phyloP scores from a whole-genome alignment of 2,888 invertebrate genomes.

The Erebia ligea region DNA sequence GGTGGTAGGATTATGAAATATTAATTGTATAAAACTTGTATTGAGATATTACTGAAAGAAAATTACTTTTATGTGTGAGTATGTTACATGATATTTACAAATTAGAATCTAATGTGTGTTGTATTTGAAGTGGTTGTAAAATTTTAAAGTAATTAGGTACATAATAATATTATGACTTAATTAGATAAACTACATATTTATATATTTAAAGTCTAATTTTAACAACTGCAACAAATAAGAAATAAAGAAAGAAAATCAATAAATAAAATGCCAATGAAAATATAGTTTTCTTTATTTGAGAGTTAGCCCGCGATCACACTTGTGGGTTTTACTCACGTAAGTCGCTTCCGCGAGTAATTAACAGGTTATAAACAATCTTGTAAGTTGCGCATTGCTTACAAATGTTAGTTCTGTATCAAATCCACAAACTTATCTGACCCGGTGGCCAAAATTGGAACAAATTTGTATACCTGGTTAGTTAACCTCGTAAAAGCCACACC shows the following conservation, averaged over 20 bases:
- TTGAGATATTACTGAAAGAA: background rate
- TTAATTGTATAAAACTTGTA: background rate
- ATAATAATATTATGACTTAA: no score
- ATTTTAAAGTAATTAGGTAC: no score
- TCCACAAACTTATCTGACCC: no score
- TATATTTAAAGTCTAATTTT: background rate
- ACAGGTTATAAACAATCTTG: no score
- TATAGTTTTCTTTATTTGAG: background rate
- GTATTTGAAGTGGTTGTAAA: background rate
- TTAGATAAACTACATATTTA: background rate
- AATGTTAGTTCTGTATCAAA: background rate
- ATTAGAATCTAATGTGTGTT: background rate
- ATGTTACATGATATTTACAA: background rate
- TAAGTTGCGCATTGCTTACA: no score
- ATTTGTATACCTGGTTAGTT: no score
- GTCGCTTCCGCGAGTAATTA: no score
- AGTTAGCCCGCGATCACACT: no score
- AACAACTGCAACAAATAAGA: background rate
- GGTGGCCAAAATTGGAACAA: no score
- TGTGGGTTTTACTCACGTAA: no score
- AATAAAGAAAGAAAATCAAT: background rate
- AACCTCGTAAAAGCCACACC: no score
- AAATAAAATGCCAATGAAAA: background rate
- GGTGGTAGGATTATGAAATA: background rate
- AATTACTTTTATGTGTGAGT: background rate